Evolutionary conservation across 2,888 invertebrate species (phyloP).

Genomic region (Cataglyphis albicans): DNA sequence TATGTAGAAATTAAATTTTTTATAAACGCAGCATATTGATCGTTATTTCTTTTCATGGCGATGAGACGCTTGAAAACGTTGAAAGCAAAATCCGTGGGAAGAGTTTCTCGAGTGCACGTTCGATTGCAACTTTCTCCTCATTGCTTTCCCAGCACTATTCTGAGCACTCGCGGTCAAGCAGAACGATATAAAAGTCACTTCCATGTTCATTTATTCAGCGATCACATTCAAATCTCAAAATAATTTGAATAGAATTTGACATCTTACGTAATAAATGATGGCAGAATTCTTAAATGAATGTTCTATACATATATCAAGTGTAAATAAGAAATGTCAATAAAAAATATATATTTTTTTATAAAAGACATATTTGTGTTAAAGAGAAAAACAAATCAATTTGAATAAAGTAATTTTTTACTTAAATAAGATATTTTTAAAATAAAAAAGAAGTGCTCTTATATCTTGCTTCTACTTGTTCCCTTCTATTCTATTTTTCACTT

Average conservation of each 20-base stretch:
- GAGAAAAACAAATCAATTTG: neutral
- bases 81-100: conserved; percentile 81
- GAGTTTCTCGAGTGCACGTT: conserved; percentile 76
- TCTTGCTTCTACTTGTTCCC: neutral
- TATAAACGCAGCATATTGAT: neutral
- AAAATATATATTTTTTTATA: neutral
- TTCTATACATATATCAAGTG: neutral
- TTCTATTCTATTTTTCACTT: neutral
- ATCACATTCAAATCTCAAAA: conserved; percentile 12
- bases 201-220: conserved; percentile 59
- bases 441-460: neutral
- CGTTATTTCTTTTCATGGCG: conserved; percentile 11
- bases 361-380: neutral
- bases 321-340: neutral
- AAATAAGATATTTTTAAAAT: neutral
- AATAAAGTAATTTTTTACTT: neutral
- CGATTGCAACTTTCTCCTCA: conserved; percentile 78
- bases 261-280: neutral
- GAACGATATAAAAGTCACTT: conserved; percentile 71
- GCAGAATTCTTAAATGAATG: neutral
- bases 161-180: conserved; percentile 72
- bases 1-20: neutral
- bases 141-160: conserved; percentile 78
- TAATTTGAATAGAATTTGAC: neutral
- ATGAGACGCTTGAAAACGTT: conserved; percentile 69